Conservation (phyloP, 2,113 vertebrate genomes). For the Dicerorhinus sumatrensis region DNA sequence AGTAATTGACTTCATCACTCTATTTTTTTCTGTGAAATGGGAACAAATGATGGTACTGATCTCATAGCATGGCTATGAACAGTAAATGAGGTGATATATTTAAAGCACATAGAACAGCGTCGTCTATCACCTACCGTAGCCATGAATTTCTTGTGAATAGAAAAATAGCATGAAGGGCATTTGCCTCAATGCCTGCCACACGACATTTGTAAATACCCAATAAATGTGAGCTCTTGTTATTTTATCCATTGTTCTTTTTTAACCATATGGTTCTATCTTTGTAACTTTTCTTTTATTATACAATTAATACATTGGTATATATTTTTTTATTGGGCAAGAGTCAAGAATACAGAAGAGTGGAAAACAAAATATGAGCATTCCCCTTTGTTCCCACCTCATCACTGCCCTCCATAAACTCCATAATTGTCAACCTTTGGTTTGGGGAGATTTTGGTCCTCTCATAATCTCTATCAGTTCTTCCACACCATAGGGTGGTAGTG, state of each 20-base stretch:
- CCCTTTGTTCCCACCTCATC: neutral
- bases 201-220: neutral
- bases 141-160: neutral
- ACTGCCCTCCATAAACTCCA: neutral
- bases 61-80: neutral
- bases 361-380: neutral
- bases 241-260: neutral
- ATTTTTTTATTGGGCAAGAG: neutral
- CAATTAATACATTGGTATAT: neutral
- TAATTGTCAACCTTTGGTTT: neutral
- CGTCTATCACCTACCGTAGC: neutral
- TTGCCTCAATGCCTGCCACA: neutral
- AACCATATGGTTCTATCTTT: neutral
- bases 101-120: neutral
- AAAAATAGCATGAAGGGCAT: neutral
- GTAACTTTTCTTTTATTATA: neutral
- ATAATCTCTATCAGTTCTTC: neutral
- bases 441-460: neutral
- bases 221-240: neutral
- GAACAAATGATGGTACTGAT: neutral
- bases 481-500: neutral
- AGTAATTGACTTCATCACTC: neutral
- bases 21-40: slow-evolving; percentile 1
- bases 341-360: neutral
- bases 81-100: neutral